Base-by-base conservation (phyloP, 2,797 vertebrate genomes). In the Muscicapa comitata region DNA sequence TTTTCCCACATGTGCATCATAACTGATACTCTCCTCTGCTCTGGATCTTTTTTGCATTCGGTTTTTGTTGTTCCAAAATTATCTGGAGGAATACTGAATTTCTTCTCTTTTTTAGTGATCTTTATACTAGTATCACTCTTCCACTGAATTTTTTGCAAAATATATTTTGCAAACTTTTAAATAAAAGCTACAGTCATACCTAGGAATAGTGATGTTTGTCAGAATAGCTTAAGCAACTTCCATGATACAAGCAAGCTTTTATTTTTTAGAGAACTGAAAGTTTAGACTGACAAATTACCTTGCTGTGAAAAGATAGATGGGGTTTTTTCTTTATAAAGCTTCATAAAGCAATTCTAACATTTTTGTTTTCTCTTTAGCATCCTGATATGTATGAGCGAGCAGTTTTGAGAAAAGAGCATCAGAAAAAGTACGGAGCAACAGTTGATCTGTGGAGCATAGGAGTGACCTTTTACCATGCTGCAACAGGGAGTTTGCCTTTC, bases 361-460 rank as follows among this genome's bases (percentile, higher is more conserved):
- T 25, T 42, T 18, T 40, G 37, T 70, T 61, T 63, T 33, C 48
- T 71, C 40, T 57, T 78, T 77, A 99, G 99, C 99, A 99, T 78
- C 99, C 99, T 11, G 99, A 99, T 97, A 99, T 99, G 99, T 99
- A 99, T 35, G 99, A 99, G 90, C 98, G 99, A 19, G 99, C 99
- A 12, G 99, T 99, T 62, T 96, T 99, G 81, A 98, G 99, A 57
- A 99, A 99, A 95, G 99, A 99, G 77, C 99, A 99, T 96, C 99
- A 99, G 98, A 99, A 99, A 96, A 99, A 99, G 71, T 99, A 99
- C 0, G 99, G 99, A 3, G 99, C 99, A 79, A 99, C 98, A 0
- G 99, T 99, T 78, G 99, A 99, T 70, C 98, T 99, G 86, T 99
- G 99, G 99, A 99, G 99, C 98, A 99, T 99, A 68, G 99, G 99